Base-by-base conservation (phyloP, 2,797 vertebrate species). In the Phyllotis vaccarum region DNA sequence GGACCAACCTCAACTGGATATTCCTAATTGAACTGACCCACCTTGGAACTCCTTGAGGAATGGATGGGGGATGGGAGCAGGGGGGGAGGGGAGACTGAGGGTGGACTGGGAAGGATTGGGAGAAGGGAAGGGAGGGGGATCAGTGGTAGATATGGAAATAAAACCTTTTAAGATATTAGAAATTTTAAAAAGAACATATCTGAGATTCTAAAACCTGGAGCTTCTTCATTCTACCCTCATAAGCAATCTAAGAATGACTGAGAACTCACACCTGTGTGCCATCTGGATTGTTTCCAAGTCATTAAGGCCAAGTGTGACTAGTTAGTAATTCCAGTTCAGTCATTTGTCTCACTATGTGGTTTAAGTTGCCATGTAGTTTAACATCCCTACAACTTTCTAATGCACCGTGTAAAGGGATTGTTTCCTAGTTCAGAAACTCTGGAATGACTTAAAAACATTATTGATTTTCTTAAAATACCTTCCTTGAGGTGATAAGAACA, bases 231-330 rank as follows among this genome's bases (percentile, higher is more conserved):
- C 22, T 29, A n/a, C 37, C 46, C 21, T 68, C 31, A 80, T 72
- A 75, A 95, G 10, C n/a, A 68, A 58, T 97, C 27, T 88, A 82
- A 86, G 46, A 76, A 0, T 29, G 49, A 79, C 27, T 46, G 56
- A 60, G 29, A 54, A 70, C 52, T 95, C 56, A 86, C 94, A 89
- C 85, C 40, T 95, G 85, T 37, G 43, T 87, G 34, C 74, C 91
- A 86, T 74, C 72, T 94, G 87, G 49, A 64, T 85, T 88, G 58
- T 82, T 88, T 92, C 56, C 56, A 75, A 31, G 70, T 83, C 88
- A 95, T 89, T 96, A 92, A 95, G 94, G 81, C 40, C 22, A 4
- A 95, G 24, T 89, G 78, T 56, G 79, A 91, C 31, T 94, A 21
- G 58, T 76, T 31, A 94, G 40, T 66, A 80, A 92, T 93, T 94